phyloP scores from a whole-genome alignment of 2,888 invertebrate genomes.

The Orthonevra nobilis region DNA sequence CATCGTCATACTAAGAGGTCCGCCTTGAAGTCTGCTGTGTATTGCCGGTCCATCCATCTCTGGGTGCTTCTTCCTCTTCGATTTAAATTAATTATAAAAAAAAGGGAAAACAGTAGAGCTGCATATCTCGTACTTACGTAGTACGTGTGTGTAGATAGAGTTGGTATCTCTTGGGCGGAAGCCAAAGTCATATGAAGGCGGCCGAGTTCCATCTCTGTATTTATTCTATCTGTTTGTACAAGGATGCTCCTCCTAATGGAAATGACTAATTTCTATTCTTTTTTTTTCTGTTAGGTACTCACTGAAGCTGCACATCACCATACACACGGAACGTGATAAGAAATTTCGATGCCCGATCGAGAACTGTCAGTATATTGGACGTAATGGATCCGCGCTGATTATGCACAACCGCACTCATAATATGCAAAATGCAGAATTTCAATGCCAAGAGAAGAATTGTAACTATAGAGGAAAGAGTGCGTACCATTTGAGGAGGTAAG shows the following conservation, averaged over 20 bases:
- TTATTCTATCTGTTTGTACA: background rate
- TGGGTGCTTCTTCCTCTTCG: slow-evolving; percentile 37
- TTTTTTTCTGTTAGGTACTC: slow-evolving; percentile 80
- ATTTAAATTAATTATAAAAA: slow-evolving; percentile 72
- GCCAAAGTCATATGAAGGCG: slow-evolving; percentile 26
- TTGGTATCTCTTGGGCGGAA: slow-evolving; percentile 20
- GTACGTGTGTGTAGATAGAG: slow-evolving; percentile 2
- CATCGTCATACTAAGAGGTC: background rate
- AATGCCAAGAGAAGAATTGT: slow-evolving; percentile 80
- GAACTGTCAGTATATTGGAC: slow-evolving; percentile 82
- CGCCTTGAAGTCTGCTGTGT: slow-evolving; percentile 39
- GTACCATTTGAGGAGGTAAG: slow-evolving; percentile 77
- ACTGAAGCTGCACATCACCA: slow-evolving; percentile 83
- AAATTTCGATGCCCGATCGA: slow-evolving; percentile 82
- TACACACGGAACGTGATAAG: slow-evolving; percentile 77
- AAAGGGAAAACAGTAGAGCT: slow-evolving; percentile 20
- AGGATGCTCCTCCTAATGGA: slow-evolving; percentile 34
- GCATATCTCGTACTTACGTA: background rate
- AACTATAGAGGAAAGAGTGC: slow-evolving; percentile 81
- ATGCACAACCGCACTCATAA: slow-evolving; percentile 83
- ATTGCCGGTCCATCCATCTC: slow-evolving; percentile 46
- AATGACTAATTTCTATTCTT: slow-evolving; percentile 22
- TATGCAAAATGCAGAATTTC: slow-evolving; percentile 80
- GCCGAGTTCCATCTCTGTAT: slow-evolving; percentile 16
- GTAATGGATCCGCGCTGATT: slow-evolving; percentile 82